A percentile compares a stretch with the other conserved stretches of the same genome.
Evolutionary conservation across 1,140 invertebrate genomes (phyloP).

Genomic region (Anagrus nilaparvatae): DNA sequence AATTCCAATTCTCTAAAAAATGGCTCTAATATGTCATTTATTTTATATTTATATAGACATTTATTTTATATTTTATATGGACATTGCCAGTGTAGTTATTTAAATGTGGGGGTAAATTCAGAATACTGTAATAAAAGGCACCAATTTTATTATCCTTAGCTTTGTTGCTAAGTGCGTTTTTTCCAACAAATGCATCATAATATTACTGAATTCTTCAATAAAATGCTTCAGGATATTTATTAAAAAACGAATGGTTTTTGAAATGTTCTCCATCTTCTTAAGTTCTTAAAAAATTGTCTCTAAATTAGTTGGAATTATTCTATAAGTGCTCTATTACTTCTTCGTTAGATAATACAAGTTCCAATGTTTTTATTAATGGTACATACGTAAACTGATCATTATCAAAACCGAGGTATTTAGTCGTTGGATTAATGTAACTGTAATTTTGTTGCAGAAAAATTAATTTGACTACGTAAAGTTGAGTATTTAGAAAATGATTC

Average conservation of each 20-base stretch:
- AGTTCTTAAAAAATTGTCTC: neutral
- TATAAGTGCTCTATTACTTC: too few species aligned
- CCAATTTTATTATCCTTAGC: conserved; percentile 8
- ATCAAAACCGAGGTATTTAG: too few species aligned
- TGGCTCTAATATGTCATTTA: neutral
- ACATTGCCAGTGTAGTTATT: neutral
- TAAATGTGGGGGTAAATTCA: conserved; percentile 4
- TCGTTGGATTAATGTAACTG: too few species aligned
- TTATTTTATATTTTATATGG: neutral
- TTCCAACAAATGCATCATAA: conserved; percentile 6
- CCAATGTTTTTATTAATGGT: too few species aligned
- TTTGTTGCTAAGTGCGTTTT: conserved; percentile 3
- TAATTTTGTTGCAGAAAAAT: too few species aligned
- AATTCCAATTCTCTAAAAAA: neutral
- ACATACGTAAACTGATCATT: too few species aligned
- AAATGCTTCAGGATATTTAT: neutral
- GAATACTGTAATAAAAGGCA: conserved; percentile 2
- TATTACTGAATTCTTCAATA: neutral
- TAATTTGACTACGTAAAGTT: too few species aligned
- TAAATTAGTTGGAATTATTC: too few species aligned
- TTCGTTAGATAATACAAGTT: too few species aligned
- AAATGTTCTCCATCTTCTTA: neutral
- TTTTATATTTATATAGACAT: conserved; percentile 7
- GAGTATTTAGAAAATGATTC: too few species aligned
- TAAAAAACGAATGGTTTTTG: neutral